These are phyloP conservation scores for Cryptoblepharus egeriae DNA, from an alignment of 2,797 vertebrate species.

Conservation along the genomic window DNA sequence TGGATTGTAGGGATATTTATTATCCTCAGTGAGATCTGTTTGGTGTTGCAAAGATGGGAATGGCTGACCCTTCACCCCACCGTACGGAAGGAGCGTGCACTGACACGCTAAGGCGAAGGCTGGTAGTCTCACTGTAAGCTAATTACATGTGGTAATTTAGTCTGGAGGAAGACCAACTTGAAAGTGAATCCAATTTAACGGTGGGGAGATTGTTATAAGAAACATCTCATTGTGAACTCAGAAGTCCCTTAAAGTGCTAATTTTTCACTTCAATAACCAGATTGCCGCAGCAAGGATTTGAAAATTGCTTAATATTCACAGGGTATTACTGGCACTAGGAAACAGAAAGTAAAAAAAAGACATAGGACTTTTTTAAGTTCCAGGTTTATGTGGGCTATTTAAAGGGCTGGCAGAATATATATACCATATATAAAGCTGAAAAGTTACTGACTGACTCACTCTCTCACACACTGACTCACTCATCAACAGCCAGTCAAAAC, in stretches of 20 bases:
- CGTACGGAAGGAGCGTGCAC: constrained; percentile 64
- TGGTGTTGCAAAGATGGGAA: constrained; percentile 54
- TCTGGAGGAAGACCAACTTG: constrained; percentile 71
- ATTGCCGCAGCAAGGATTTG: constrained; percentile 58
- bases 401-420: constrained; percentile 23
- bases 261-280: constrained; percentile 78
- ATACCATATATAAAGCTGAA: too few relatives aligned
- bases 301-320: constrained; percentile 70
- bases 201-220: constrained; percentile 71
- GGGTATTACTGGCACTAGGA: constrained; percentile 56
- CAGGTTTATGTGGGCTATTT: constrained; percentile 47
- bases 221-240: constrained; percentile 69
- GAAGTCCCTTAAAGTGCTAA: constrained; percentile 74
- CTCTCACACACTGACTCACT: too few relatives aligned
- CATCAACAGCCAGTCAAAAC: too few relatives aligned
- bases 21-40: constrained; percentile 60
- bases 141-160: constrained; percentile 77
- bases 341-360: constrained; percentile 42
- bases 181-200: constrained; percentile 78
- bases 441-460: too few relatives aligned
- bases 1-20: too few relatives aligned
- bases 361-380: constrained; percentile 20
- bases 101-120: constrained; percentile 71
- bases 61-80: constrained; percentile 55
- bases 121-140: constrained; percentile 69